Evolutionary conservation across 2,888 invertebrate genomes (phyloP), one percentile per base, ranked within the genome.

Genomic region (Limnephilus rhombicus): DNA sequence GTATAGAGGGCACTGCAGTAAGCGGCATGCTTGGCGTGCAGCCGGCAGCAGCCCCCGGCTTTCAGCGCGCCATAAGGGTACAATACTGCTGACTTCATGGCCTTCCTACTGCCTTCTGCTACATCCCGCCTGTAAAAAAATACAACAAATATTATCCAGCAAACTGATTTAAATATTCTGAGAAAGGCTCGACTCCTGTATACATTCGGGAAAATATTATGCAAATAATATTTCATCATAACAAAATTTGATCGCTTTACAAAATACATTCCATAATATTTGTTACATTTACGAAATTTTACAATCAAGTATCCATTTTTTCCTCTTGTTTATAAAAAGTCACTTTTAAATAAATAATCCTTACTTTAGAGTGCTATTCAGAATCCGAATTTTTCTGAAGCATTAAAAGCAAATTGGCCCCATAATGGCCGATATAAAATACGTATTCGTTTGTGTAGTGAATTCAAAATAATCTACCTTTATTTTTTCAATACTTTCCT

Each of bases 1-100:
- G 97, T 97, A 95, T 98, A 98, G 94, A 97, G 97, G 93, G 97
- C 97, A 94, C 97, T 97, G 93, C 97, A 97, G 94, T 97, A 97
- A 90, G 98, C 97, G 93, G 97, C 97, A 95, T 98, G 97, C 95
- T 97, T 97, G 94, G 97, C 97, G 95, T 97, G 97, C 94, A 97
- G 95, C 94, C 97, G 96, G 94, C 97, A 97, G 95, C 92, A 92
- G 29, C 91, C 90, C 68, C 93, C 82, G 49, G 88, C 90, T 49
- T 91, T 87, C 45, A 92, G 81, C 24, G 90, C 91, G 49, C 92
- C 90, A 83, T 92, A 92, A 53, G 93, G 92, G 80, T 93, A 93
- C 80, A 93, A 81, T 68, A 92, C 92, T 45, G 93, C 92, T 90
- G 93, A 93, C 91, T 93, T 93, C 93, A 93, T 93, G 80, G 34